Evolutionary conservation across 2,113 vertebrate species (phyloP), one percentile per base, ranked within the genome.

Genomic region (Struthio camelus): DNA sequence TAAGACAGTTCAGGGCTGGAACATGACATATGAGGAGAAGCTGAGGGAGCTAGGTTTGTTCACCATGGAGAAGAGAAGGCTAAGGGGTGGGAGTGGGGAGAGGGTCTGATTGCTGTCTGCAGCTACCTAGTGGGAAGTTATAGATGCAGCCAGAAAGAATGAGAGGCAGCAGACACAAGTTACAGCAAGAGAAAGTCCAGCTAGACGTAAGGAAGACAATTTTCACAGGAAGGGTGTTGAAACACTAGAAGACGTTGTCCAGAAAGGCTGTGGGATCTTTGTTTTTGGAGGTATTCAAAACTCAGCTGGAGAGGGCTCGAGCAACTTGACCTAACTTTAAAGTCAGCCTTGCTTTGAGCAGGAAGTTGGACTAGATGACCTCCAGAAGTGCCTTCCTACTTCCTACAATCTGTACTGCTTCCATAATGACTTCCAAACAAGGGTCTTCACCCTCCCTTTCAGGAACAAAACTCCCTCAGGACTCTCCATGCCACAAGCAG

Each of bases 111-210:
- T 42, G 25, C 27, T 73, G 27, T 38, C 70, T 40, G 36, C 70
- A 54, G 14, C 36, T 40, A 14, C 20, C 28, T 30, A 30, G 22
- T 14, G 14, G 25, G 50, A 40, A 53, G 53, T 40, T 54, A 54
- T 22, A 73, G 70, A 28, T 53, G 13, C 25, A 73, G 36, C n/a
- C 25, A 73, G 13, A 53, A 64, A 85, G 38, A 38, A 65, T 4
- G 14, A 51, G 32, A 85, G 15, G 4, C 38, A 71, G 18, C 18
- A 69, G 24, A n/a, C 30, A 51, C 6, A 85, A 85, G 38, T 46
- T 0, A 0, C 10, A 67, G 50, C 0, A 1, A 28, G 67, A 67
- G 53, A 94, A 93, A 67, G 84, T 80, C 50, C 11, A 85, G 6
- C 27, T 42, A 40, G 48, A 51, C 72, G 5, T 24, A 44, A 59